Conservation (phyloP, 1,140 invertebrate genomes). For the Theocolax elegans region DNA sequence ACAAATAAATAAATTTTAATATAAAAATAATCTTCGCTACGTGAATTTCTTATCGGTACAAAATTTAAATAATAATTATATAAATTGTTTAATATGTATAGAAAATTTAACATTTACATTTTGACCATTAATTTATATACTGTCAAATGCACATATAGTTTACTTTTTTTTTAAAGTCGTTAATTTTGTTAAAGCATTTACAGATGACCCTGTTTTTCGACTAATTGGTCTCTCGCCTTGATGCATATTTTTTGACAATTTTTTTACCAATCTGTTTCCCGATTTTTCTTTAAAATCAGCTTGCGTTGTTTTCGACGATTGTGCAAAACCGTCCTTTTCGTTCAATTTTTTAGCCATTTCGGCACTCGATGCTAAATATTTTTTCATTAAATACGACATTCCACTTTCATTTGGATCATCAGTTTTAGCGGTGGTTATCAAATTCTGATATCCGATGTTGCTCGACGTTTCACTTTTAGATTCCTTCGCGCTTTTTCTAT, state of each 20-base stretch:
- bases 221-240: not conserved
- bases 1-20: too few relatives aligned
- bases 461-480: not conserved
- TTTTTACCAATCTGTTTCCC: not conserved
- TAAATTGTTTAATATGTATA: not conserved
- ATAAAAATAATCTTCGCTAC: too few relatives aligned
- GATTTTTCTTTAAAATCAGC: not conserved
- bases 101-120: not conserved
- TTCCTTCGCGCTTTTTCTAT: not conserved
- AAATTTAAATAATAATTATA: not conserved
- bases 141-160: too few relatives aligned
- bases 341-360: conserved; percentile 12
- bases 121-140: not conserved
- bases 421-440: not conserved
- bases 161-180: conserved; percentile 4
- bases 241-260: not conserved
- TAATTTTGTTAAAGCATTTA: not conserved
- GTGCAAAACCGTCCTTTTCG: not conserved
- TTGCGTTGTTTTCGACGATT: not conserved
- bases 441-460: not conserved
- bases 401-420: conserved; percentile 12
- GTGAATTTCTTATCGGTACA: not conserved
- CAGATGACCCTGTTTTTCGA: too few relatives aligned
- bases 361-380: conserved; percentile 27
- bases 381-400: conserved; percentile 38